phyloP scores from a whole-genome alignment of 2,888 invertebrate genomes.

The Rhagonycha lutea region DNA sequence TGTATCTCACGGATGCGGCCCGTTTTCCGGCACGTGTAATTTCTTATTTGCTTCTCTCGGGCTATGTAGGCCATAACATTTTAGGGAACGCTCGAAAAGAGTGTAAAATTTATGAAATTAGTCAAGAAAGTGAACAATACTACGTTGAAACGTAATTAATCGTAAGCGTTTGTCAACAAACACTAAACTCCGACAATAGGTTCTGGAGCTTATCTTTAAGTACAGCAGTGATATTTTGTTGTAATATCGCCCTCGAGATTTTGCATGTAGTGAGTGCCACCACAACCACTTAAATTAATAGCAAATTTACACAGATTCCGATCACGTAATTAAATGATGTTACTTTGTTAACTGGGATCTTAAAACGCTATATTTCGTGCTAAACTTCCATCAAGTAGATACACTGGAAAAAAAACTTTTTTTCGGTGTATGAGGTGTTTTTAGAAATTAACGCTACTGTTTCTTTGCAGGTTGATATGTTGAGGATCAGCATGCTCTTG shows the following conservation, averaged over 20 bases:
- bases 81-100: not conserved
- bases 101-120: constrained; percentile 1
- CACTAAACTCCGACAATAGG: constrained; percentile 20
- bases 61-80: too few relatives aligned
- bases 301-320: constrained; percentile 10
- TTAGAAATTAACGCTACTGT: not conserved
- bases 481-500: constrained; percentile 54
- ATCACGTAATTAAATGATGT: constrained; percentile 4
- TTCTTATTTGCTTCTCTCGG: not conserved
- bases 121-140: not conserved
- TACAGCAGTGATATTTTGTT: constrained; percentile 19
- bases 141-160: constrained; percentile 14
- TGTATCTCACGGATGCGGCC: not conserved
- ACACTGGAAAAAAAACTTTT: not conserved
- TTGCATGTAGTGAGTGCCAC: constrained; percentile 1
- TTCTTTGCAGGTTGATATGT: constrained; percentile 54
- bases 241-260: constrained; percentile 18
- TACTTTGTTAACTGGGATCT: not conserved
- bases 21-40: not conserved
- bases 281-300: constrained; percentile 18
- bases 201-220: constrained; percentile 12
- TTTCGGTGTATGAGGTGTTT: not conserved
- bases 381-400: not conserved
- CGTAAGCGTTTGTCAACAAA: constrained; percentile 12
- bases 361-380: not conserved